Conservation (phyloP, 2,888 invertebrate genomes). For the Saturnia pavonia region DNA sequence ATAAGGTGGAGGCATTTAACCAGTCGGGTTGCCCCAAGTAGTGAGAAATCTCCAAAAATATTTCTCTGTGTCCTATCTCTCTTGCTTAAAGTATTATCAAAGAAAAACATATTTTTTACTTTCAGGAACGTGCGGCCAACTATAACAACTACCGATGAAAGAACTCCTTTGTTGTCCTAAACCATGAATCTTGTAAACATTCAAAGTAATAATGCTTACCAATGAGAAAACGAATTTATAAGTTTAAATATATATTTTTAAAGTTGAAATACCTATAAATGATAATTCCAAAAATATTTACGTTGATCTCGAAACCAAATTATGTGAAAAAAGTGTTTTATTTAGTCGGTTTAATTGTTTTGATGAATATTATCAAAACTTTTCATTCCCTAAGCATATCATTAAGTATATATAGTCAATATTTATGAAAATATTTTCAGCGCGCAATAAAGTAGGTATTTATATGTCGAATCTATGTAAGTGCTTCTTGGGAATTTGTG, state of each 20-base stretch:
- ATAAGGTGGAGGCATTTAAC: too few species aligned
- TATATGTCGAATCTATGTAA: too few species aligned
- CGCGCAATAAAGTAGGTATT: background rate
- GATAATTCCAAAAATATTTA: background rate
- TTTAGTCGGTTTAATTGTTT: background rate
- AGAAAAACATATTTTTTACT: background rate
- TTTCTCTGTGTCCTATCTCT: too few species aligned
- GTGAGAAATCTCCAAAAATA: too few species aligned
- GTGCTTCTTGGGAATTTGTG: too few species aligned
- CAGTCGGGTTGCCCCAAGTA: too few species aligned
- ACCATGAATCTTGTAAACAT: constrained; percentile 8
- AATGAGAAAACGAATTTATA: background rate
- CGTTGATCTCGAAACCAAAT: constrained; percentile 1
- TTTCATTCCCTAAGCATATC: background rate
- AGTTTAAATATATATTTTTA: background rate
- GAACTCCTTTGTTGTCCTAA: constrained; percentile 42
- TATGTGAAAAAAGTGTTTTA: background rate
- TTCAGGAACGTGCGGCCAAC: background rate
- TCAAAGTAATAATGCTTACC: background rate
- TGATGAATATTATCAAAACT: background rate
- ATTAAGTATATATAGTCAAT: background rate
- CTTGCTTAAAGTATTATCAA: too few species aligned
- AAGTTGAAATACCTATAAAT: background rate
- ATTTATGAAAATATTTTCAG: background rate
- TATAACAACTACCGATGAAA: constrained; percentile 31